A percentile compares a stretch with the other conserved stretches of the same genome.
phyloP scores from a whole-genome alignment of 1,140 invertebrate genomes.

The Bombus breviceps region DNA sequence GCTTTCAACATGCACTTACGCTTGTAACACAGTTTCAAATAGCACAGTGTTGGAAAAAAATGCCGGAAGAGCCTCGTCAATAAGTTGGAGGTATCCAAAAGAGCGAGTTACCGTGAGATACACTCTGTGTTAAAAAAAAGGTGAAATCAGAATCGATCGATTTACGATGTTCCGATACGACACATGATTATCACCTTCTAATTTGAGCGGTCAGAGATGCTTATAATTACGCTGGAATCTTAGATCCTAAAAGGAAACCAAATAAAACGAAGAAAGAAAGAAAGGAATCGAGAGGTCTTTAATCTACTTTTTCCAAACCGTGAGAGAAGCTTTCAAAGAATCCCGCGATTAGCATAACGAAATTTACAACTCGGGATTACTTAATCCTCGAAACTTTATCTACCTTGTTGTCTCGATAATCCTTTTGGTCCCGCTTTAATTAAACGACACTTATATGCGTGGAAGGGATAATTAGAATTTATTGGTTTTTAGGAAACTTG shows the following conservation, averaged over 20 bases:
- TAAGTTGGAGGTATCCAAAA: neutral
- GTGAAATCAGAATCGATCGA: conserved; percentile 16
- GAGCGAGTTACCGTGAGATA: neutral
- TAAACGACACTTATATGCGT: neutral
- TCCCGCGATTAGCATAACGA: conserved; percentile 27
- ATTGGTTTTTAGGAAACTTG: conserved; percentile 12
- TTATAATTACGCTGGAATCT: conserved; percentile 35
- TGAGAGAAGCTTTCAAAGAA: neutral
- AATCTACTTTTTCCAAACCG: conserved; percentile 27
- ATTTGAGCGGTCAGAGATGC: conserved; percentile 7
- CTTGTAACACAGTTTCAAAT: neutral
- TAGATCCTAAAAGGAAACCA: neutral
- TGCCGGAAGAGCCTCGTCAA: neutral
- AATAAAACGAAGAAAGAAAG: neutral
- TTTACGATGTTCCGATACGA: conserved; percentile 27
- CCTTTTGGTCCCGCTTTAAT: conserved; percentile 28
- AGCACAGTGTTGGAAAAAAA: neutral
- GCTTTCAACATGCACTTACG: too few species aligned
- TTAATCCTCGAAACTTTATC: conserved; percentile 20
- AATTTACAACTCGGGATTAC: conserved; percentile 37
- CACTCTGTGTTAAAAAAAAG: too few species aligned
- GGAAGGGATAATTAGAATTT: conserved; percentile 39
- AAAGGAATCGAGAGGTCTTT: conserved; percentile 8
- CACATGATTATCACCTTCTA: conserved; percentile 42
- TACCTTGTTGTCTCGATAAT: conserved; percentile 16